Evolutionary conservation across 2,888 invertebrate genomes (phyloP).

Genomic region (Latrodectus elegans): DNA sequence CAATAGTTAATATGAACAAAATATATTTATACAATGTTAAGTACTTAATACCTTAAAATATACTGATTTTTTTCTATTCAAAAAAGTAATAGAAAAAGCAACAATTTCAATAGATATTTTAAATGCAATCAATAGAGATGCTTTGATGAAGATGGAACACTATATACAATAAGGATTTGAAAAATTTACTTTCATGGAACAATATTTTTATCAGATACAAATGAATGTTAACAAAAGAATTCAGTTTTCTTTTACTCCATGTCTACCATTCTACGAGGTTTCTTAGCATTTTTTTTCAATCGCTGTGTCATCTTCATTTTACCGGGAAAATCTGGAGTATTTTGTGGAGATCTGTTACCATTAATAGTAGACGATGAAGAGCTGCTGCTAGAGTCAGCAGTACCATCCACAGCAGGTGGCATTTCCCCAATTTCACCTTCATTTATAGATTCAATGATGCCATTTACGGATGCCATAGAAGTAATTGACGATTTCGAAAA

Average conservation of each 20-base stretch:
- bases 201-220: too few species aligned
- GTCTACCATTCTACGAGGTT: constrained; percentile 51
- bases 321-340: constrained; percentile 32
- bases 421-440: constrained; percentile 40
- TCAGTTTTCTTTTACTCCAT: constrained; percentile 16
- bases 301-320: constrained; percentile 58
- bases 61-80: too few species aligned
- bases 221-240: too few species aligned
- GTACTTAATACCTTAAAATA: too few species aligned
- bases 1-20: too few species aligned
- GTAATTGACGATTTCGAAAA: constrained; percentile 99
- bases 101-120: too few species aligned
- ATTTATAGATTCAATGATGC: constrained; percentile 74
- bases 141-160: too few species aligned
- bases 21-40: too few species aligned
- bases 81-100: too few species aligned
- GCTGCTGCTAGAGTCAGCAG: constrained; percentile 30
- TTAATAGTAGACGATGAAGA: constrained; percentile 55
- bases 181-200: too few species aligned
- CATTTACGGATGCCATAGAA: constrained; percentile 85
- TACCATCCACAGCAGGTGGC: constrained; percentile 11
- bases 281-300: constrained; percentile 63
- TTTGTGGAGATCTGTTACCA: constrained; percentile 54
- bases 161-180: too few species aligned
- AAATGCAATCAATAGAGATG: too few species aligned